phyloP scores from a whole-genome alignment of 2,113 vertebrate species.

The Passer montanus region DNA sequence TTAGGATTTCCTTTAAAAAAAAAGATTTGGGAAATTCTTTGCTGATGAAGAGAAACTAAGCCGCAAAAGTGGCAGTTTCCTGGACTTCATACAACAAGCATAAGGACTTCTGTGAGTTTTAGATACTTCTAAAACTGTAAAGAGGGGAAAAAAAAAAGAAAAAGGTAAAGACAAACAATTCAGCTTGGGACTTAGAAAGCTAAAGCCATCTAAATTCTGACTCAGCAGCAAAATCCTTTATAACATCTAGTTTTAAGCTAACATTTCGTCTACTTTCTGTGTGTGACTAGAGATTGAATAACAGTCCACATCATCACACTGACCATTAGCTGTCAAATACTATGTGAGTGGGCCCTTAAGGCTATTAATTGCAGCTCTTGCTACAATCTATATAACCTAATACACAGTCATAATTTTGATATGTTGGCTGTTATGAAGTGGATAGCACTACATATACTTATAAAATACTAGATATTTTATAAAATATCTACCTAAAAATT shows the following conservation, averaged over 20 bases:
- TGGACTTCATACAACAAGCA: neutral
- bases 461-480: neutral
- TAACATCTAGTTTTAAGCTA: neutral
- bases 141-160: neutral
- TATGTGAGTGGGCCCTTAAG: neutral
- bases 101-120: neutral
- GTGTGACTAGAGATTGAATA: neutral
- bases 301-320: neutral
- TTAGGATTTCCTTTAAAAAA: neutral
- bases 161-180: neutral
- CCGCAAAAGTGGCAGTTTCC: neutral
- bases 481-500: neutral
- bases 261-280: neutral
- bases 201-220: neutral
- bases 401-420: neutral
- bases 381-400: neutral
- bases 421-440: neutral
- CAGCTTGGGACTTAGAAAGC: neutral
- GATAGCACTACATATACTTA: neutral
- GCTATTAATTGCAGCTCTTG: neutral
- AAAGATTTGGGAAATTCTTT: neutral
- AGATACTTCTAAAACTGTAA: neutral
- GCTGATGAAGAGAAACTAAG: neutral
- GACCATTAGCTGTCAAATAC: neutral
- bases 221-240: neutral